Evolutionary conservation across 2,797 vertebrate genomes (phyloP).

Genomic region (Sebastes glaucus): DNA sequence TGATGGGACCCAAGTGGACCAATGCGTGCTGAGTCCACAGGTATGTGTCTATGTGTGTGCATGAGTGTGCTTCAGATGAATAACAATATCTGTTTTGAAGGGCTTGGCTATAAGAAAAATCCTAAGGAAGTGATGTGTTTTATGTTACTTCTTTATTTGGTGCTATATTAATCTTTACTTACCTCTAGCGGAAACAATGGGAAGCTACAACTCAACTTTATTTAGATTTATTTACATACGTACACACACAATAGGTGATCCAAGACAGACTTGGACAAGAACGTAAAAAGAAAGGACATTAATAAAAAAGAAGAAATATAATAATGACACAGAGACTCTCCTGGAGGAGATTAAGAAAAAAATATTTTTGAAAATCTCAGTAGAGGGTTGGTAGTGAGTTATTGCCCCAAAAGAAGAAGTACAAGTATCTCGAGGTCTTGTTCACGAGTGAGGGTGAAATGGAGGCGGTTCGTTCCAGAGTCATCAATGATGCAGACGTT

Average conservation of each 20-base stretch:
- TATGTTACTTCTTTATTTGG: background rate
- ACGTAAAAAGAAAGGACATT: background rate
- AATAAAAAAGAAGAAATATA: background rate
- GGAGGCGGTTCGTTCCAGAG: no score
- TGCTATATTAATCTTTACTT: background rate
- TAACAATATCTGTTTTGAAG: background rate
- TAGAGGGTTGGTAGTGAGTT: background rate
- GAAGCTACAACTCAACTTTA: background rate
- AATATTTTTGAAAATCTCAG: background rate
- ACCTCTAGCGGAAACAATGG: background rate
- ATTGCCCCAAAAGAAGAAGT: no score
- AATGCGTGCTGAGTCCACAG: conserved; percentile 28
- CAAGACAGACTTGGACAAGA: background rate
- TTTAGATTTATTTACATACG: no score
- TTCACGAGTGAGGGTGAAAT: background rate
- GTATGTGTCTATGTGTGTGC: background rate
- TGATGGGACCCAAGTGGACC: conserved; percentile 35
- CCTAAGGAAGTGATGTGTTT: background rate
- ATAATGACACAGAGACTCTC: background rate
- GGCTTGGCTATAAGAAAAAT: background rate
- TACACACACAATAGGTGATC: background rate
- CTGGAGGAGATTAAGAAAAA: background rate
- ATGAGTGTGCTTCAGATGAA: background rate
- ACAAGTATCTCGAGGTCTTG: background rate
- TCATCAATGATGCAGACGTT: no score